Evolutionary conservation across 2,113 vertebrate genomes (phyloP).

Genomic region (Pagrus major): DNA sequence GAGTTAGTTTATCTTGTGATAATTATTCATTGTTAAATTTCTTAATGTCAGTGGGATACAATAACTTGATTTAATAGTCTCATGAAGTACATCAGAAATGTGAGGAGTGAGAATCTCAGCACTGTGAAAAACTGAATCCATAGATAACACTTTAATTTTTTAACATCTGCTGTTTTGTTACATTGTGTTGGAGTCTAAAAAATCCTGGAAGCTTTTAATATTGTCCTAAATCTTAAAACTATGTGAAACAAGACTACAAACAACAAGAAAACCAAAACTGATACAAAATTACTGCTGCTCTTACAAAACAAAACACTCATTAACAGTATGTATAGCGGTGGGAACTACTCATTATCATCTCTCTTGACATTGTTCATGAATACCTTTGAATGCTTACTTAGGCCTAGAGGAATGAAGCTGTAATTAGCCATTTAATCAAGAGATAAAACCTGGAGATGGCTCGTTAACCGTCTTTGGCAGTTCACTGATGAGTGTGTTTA

Average conservation of each 20-base stretch:
- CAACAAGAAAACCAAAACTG: neutral
- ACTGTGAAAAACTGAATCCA: too few relatives aligned
- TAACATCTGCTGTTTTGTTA: neutral
- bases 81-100: too few relatives aligned
- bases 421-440: neutral
- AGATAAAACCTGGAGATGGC: neutral
- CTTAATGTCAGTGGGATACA: too few relatives aligned
- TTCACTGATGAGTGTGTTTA: neutral
- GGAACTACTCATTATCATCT: neutral
- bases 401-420: neutral
- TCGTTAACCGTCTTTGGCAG: neutral
- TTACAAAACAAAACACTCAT: neutral
- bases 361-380: neutral
- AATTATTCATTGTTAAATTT: too few relatives aligned
- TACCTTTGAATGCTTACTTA: neutral
- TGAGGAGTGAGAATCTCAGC: too few relatives aligned
- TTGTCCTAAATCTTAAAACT: neutral
- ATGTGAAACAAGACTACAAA: neutral
- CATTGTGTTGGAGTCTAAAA: neutral
- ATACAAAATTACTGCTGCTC: neutral
- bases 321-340: neutral
- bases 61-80: too few relatives aligned
- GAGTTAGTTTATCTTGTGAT: too few relatives aligned
- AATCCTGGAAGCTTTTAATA: neutral
- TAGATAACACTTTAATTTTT: neutral